Conservation (phyloP, 2,797 vertebrate species). For the Phyllotis vaccarum region DNA sequence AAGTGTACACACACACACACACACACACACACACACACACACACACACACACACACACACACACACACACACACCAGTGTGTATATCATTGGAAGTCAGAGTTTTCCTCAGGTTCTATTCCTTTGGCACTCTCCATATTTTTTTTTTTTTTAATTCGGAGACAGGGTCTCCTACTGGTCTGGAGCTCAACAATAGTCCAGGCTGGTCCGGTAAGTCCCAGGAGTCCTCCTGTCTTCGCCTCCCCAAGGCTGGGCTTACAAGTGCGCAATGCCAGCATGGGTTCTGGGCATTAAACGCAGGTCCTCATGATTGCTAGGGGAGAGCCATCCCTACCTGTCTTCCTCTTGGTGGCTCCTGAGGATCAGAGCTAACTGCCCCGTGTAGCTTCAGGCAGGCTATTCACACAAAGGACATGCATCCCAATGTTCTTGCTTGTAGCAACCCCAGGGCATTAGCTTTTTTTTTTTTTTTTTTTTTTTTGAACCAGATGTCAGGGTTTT, state of each 20-base stretch:
- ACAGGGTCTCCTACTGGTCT: neutral
- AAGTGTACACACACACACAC: too few species aligned
- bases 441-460: neutral
- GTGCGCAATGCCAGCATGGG: neutral
- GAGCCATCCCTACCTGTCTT: neutral
- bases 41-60: too few species aligned
- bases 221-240: neutral
- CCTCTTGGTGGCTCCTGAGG: neutral
- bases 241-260: neutral
- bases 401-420: neutral
- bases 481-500: neutral
- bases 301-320: neutral
- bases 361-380: neutral
- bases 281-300: neutral
- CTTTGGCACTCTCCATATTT: neutral
- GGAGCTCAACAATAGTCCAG: neutral
- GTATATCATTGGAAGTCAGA: neutral
- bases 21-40: too few species aligned
- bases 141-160: neutral
- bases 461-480: too few species aligned
- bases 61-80: neutral
- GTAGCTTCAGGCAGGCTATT: neutral
- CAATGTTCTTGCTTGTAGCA: neutral
- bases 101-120: too few species aligned
- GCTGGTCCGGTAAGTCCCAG: neutral